Conservation (phyloP, 2,797 vertebrate genomes). For the Phataginus tetradactyla region DNA sequence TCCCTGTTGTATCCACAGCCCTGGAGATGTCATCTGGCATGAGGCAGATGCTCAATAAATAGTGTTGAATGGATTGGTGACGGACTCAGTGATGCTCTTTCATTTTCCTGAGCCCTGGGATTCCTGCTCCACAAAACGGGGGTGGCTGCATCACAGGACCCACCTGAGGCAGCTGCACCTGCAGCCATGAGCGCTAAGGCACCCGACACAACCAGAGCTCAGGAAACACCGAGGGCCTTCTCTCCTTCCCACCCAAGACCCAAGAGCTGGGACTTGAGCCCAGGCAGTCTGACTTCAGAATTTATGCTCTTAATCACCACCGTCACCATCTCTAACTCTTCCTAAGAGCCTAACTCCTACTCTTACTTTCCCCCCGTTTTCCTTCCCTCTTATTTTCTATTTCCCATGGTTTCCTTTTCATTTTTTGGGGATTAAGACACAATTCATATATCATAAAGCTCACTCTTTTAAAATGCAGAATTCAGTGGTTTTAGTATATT, state of each 20-base stretch:
- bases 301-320: no score
- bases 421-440: no score
- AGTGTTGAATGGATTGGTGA: neutral
- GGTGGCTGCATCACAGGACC: neutral
- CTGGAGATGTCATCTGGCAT: neutral
- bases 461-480: no score
- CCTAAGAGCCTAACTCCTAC: no score
- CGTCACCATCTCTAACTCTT: no score
- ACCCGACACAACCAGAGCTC: neutral
- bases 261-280: no score
- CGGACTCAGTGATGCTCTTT: neutral
- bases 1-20: neutral
- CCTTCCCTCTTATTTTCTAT: no score
- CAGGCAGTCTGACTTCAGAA: no score
- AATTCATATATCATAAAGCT: no score
- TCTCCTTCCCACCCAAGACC: neutral
- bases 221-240: neutral
- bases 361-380: no score
- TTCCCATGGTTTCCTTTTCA: no score
- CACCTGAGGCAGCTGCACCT: neutral
- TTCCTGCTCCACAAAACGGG: neutral
- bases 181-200: neutral
- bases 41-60: neutral
- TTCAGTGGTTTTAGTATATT: no score
- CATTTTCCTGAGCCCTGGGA: rapidly evolving